A percentile compares a stretch with the other conserved stretches of the same genome.
phyloP scores from a whole-genome alignment of 2,797 vertebrate genomes.

The Pagetopsis macropterus region DNA sequence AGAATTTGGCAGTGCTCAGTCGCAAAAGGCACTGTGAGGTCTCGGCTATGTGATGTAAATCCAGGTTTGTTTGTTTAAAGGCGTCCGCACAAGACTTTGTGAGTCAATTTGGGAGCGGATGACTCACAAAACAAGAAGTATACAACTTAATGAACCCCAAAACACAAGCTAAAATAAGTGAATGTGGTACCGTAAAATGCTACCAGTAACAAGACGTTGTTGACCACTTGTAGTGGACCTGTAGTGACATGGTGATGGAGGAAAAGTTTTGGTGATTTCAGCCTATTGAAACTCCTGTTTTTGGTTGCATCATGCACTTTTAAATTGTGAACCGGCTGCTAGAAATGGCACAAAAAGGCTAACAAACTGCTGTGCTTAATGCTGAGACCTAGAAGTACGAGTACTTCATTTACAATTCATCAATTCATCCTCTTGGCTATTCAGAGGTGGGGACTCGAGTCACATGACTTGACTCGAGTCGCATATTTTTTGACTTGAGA shows the following conservation, averaged over 20 bases:
- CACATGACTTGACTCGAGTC: no score
- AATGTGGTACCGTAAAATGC: slow-evolving; percentile 12
- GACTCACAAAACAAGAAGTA: slow-evolving; percentile 23
- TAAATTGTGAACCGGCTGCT: slow-evolving; percentile 36
- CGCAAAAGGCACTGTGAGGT: slow-evolving; percentile 34
- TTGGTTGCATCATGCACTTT: slow-evolving; percentile 12
- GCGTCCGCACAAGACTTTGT: slow-evolving; percentile 10
- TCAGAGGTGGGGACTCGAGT: no score
- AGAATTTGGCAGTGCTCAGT: slow-evolving; percentile 38
- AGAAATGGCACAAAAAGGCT: slow-evolving; percentile 25
- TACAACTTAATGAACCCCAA: slow-evolving; percentile 6
- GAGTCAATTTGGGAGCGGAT: slow-evolving; percentile 6
- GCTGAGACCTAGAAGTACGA: slow-evolving; percentile 34
- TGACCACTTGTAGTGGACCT: slow-evolving; percentile 3
- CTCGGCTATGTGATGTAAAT: slow-evolving; percentile 30
- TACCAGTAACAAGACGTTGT: not conserved
- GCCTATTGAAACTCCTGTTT: slow-evolving; percentile 24
- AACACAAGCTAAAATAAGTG: not conserved
- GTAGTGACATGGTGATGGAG: slow-evolving; percentile 3
- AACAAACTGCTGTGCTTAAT: slow-evolving; percentile 7
- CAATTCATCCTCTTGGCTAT: slow-evolving; percentile 23
- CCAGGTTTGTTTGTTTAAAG: slow-evolving; percentile 33
- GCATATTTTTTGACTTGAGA: no score
- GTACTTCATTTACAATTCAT: slow-evolving; percentile 39
- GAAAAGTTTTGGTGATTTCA: not conserved